phyloP scores from a whole-genome alignment of 2,797 vertebrate genomes.

The Centroberyx gerrardi region DNA sequence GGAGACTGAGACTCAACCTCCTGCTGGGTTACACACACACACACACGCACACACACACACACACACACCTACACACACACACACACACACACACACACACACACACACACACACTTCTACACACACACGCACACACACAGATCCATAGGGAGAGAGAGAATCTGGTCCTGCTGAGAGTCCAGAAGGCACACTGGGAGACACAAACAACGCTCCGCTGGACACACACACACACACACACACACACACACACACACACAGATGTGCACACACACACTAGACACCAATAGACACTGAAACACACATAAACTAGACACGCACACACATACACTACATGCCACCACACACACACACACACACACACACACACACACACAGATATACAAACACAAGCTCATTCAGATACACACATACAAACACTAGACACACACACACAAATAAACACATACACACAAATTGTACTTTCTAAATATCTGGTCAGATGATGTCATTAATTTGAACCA shows the following conservation, averaged over 20 bases:
- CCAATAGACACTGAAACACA: too few relatives aligned
- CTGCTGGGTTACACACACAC: background rate
- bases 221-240: background rate
- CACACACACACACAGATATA: background rate
- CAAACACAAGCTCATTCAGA: too few relatives aligned
- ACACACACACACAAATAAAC: too few relatives aligned
- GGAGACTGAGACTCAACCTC: background rate
- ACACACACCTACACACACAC: slow-evolving; percentile 2
- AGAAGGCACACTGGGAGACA: background rate
- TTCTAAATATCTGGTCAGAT: too few relatives aligned
- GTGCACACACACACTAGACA: too few relatives aligned
- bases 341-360: background rate
- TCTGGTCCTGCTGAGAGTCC: background rate
- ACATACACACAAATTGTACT: too few relatives aligned
- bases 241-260: background rate
- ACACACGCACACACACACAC: slow-evolving; percentile 5
- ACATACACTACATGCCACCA: background rate
- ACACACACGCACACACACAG: background rate
- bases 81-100: slow-evolving; percentile 7
- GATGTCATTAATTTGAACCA: too few relatives aligned
- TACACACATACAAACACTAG: too few relatives aligned
- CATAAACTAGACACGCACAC: background rate
- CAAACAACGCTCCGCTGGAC: background rate
- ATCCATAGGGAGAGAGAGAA: background rate
- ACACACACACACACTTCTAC: background rate